phyloP scores from a whole-genome alignment of 2,113 vertebrate species.

The Pluvianellus socialis region DNA sequence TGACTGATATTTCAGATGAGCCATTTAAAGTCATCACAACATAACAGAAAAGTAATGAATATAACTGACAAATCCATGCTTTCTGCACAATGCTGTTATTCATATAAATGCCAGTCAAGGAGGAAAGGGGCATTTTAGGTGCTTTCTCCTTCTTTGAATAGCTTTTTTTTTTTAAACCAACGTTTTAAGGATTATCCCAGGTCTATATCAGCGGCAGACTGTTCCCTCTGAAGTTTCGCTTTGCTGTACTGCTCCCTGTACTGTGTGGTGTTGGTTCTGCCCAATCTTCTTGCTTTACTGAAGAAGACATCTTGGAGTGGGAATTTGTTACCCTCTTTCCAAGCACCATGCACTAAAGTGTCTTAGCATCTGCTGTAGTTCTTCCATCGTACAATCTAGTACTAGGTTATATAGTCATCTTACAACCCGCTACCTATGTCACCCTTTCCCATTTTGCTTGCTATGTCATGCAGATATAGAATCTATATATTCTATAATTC shows the following conservation, averaged over 20 bases:
- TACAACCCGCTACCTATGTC: rapidly evolving
- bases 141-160: background rate
- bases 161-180: background rate
- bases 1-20: background rate
- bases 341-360: background rate
- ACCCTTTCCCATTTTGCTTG: background rate
- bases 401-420: background rate
- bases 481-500: background rate
- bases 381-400: rapidly evolving
- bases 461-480: background rate
- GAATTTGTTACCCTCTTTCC: background rate
- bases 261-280: background rate
- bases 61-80: background rate
- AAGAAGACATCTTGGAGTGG: background rate
- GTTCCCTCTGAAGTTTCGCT: background rate
- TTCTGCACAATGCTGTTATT: background rate
- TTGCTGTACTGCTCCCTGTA: background rate
- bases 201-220: background rate
- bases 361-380: background rate
- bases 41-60: background rate
- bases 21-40: background rate
- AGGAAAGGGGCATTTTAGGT: background rate
- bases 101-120: background rate
- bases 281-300: background rate
- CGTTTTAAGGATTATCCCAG: background rate